These are phyloP conservation scores for Arnoldichthys spilopterus DNA, from an alignment of 2,797 vertebrate species.

Conservation along the genomic window DNA sequence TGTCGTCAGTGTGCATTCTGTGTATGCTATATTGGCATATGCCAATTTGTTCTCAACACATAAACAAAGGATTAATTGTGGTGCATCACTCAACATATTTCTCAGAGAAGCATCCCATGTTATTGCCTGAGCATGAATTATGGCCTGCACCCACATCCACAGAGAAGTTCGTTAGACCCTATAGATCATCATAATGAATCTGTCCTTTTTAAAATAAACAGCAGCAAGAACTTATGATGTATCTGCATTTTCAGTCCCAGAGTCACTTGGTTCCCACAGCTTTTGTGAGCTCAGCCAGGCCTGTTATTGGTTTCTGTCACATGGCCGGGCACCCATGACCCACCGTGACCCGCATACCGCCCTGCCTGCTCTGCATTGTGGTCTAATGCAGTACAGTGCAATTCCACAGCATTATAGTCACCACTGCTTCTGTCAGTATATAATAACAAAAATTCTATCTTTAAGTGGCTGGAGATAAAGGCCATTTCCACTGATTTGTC, in stretches of 20 bases:
- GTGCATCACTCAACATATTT: constrained; percentile 20
- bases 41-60: constrained; percentile 9
- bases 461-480: not conserved
- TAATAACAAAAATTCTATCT: not conserved
- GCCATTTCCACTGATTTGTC: too few relatives aligned
- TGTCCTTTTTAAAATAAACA: constrained; percentile 45
- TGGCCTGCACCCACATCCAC: constrained; percentile 12
- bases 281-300: constrained; percentile 28
- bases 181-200: constrained; percentile 25
- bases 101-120: not conserved
- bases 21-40: constrained; percentile 40
- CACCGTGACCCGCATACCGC: not conserved
- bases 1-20: constrained; percentile 1
- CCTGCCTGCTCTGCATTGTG: not conserved
- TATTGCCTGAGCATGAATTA: constrained; percentile 51
- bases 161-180: constrained; percentile 19
- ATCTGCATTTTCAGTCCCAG: constrained; percentile 31
- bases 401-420: constrained; percentile 1
- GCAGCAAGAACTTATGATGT: not conserved
- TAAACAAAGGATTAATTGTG: constrained; percentile 27
- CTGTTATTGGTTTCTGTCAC: constrained; percentile 43
- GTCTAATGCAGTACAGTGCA: not conserved
- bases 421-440: not conserved
- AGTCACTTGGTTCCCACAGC: constrained; percentile 36
- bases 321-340: constrained; percentile 32